A percentile compares a stretch with the other conserved stretches of the same genome.
Evolutionary conservation across 2,113 vertebrate species (phyloP).

Genomic region (Indicator indicator): DNA sequence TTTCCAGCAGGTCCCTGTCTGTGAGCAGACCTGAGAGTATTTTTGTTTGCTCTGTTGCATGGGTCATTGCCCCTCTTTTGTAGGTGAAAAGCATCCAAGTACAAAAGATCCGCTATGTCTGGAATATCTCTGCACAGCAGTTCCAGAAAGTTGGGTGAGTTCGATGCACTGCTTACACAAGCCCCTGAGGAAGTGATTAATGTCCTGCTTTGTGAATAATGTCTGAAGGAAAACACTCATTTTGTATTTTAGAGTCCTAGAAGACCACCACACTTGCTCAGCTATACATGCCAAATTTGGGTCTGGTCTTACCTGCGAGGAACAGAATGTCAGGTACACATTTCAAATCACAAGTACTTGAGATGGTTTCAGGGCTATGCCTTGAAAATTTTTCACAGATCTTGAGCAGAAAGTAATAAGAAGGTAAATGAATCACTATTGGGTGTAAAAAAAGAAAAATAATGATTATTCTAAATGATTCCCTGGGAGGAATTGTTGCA

Average conservation of each 20-base stretch:
- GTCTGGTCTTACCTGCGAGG: slow-evolving; percentile 71
- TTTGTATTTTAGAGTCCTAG: slow-evolving; percentile 73
- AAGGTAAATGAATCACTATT: no score
- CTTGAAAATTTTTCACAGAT: no score
- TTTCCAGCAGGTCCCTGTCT: neutral
- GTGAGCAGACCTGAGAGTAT: neutral
- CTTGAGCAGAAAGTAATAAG: no score
- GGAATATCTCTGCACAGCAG: slow-evolving; percentile 72
- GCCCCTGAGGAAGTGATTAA: neutral
- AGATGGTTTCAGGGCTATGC: no score
- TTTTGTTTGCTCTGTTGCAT: neutral
- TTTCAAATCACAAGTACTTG: neutral
- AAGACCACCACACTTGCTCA: slow-evolving; percentile 76
- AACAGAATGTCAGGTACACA: slow-evolving; percentile 77
- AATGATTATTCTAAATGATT: no score
- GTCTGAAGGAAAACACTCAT: neutral
- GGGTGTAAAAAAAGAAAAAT: no score
- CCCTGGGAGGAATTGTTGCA: no score
- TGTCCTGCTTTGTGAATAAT: neutral
- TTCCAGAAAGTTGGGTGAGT: slow-evolving; percentile 83
- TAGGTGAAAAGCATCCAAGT: slow-evolving; percentile 80
- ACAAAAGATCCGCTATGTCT: slow-evolving; percentile 81
- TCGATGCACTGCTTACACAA: neutral
- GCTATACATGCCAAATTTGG: slow-evolving; percentile 78
- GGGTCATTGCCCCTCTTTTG: neutral